Evolutionary conservation across 2,113 vertebrate species (phyloP).

Genomic region (Heterocephalus glaber): DNA sequence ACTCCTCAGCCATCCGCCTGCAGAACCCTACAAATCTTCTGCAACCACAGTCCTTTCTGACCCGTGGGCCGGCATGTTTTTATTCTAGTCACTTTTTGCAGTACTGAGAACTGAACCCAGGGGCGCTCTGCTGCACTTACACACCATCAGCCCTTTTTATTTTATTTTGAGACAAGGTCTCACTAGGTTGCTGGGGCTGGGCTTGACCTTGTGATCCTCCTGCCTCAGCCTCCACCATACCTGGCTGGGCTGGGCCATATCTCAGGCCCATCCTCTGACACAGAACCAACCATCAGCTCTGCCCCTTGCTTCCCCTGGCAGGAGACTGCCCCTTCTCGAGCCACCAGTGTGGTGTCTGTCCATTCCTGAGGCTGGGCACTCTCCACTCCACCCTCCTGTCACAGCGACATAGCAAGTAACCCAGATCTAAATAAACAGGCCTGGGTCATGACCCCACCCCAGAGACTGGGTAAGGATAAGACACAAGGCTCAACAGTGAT

Average conservation of each 20-base stretch:
- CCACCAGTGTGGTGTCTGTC: not conserved
- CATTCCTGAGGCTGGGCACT: not conserved
- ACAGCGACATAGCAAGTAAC: not conserved
- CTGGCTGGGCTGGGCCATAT: not conserved
- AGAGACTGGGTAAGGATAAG: too few relatives aligned
- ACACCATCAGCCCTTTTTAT: not conserved
- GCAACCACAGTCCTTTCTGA: not conserved
- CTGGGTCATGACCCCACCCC: too few relatives aligned
- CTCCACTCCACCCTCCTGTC: not conserved
- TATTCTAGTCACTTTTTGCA: not conserved
- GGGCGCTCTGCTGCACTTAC: not conserved
- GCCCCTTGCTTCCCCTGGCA: not conserved
- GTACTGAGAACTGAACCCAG: not conserved
- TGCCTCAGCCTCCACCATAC: not conserved
- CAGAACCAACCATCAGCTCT: not conserved
- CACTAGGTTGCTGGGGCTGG: not conserved
- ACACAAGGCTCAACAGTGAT: too few relatives aligned
- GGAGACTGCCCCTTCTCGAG: not conserved
- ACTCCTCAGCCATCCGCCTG: rapidly evolving
- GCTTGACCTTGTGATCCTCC: not conserved
- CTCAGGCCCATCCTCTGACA: not conserved
- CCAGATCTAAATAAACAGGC: not conserved
- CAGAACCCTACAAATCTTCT: not conserved
- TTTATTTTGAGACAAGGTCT: too few relatives aligned
- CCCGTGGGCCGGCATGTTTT: not conserved